phyloP scores from a whole-genome alignment of 2,888 invertebrate species.

The Polydrusus tereticollis region DNA sequence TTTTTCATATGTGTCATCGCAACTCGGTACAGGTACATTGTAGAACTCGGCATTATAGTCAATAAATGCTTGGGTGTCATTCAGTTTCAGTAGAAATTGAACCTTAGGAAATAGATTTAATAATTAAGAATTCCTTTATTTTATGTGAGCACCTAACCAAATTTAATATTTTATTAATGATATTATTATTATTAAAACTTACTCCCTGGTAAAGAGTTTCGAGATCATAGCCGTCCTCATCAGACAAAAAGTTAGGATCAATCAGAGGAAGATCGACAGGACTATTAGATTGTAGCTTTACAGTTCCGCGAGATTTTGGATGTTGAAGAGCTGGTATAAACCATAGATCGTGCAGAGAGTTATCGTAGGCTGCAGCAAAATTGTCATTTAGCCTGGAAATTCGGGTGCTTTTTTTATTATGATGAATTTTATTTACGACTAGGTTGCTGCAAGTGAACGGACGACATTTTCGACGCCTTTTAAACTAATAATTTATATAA shows the following conservation, averaged over 20 bases:
- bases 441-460: too few species aligned
- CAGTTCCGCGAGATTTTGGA: conserved; percentile 46
- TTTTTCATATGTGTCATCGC: conserved; percentile 1
- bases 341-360: conserved; percentile 51
- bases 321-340: conserved; percentile 43
- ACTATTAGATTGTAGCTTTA: conserved; percentile 45
- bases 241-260: conserved; percentile 76
- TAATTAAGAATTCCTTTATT: too few species aligned
- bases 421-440: too few species aligned
- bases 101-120: neutral
- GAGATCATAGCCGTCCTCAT: conserved; percentile 54
- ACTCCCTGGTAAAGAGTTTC: conserved; percentile 19
- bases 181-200: too few species aligned
- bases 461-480: too few species aligned
- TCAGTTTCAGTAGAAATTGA: conserved; percentile 17
- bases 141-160: too few species aligned
- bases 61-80: conserved; percentile 14
- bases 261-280: conserved; percentile 68
- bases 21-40: conserved; percentile 14
- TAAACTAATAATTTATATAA: too few species aligned
- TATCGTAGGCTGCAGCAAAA: conserved; percentile 10
- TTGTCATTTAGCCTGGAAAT: conserved; percentile 36
- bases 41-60: conserved; percentile 20
- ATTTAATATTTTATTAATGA: too few species aligned
- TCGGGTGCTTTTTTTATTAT: neutral